Conservation (phyloP, 2,888 invertebrate species). For the Drosophila algonquin region DNA sequence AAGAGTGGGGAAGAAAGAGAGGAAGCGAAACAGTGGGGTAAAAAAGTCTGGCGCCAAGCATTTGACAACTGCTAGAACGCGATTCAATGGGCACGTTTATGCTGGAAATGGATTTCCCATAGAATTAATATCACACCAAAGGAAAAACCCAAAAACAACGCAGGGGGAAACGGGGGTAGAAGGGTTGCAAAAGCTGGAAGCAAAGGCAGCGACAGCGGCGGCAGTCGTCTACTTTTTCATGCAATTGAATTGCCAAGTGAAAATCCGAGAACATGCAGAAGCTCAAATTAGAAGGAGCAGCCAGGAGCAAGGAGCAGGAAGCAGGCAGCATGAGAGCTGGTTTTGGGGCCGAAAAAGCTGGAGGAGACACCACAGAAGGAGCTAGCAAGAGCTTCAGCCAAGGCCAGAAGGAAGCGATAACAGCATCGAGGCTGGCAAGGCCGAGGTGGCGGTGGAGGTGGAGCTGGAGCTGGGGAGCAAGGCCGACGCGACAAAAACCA, state of each 20-base stretch:
- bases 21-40: constrained; percentile 21
- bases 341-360: no score
- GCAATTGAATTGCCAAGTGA: constrained; percentile 73
- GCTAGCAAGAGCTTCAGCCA: background rate
- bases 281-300: constrained; percentile 16
- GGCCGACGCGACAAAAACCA: constrained; percentile 35
- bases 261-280: constrained; percentile 45
- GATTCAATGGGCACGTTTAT: constrained; percentile 74
- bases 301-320: background rate
- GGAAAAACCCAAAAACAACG: constrained; percentile 16
- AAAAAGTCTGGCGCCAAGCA: constrained; percentile 59
- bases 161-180: constrained; percentile 13
- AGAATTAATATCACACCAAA: constrained; percentile 74
- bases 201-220: constrained; percentile 30
- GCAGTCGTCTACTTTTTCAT: constrained; percentile 49
- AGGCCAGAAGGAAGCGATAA: constrained; percentile 26
- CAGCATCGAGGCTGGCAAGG: constrained; percentile 35
- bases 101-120: constrained; percentile 72
- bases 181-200: constrained; percentile 12
- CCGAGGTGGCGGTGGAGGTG: constrained; percentile 8
- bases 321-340: background rate
- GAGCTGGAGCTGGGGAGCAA: background rate
- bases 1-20: constrained; percentile 1
- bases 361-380: background rate
- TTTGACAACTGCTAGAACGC: constrained; percentile 44